phyloP scores from a whole-genome alignment of 1,140 invertebrate genomes.

The Neodiprion lecontei region DNA sequence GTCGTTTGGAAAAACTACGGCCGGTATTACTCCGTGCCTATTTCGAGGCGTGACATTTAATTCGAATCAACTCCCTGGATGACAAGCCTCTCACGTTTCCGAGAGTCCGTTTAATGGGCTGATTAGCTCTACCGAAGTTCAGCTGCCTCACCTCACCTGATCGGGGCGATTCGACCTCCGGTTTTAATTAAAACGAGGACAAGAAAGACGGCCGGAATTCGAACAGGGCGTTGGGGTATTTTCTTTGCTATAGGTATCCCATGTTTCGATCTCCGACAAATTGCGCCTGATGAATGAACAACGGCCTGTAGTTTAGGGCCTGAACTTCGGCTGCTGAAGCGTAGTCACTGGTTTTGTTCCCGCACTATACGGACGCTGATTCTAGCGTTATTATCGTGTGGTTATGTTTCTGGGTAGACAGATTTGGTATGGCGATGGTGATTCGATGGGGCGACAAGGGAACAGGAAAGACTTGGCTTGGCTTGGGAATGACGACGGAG shows the following conservation, averaged over 20 bases:
- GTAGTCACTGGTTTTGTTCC: too few species aligned
- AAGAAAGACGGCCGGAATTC: slow-evolving; percentile 36
- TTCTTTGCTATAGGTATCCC: neutral
- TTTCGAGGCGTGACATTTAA: neutral
- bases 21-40: neutral
- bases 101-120: neutral
- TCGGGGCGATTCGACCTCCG: slow-evolving; percentile 24
- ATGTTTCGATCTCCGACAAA: too few species aligned
- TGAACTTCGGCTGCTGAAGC: too few species aligned
- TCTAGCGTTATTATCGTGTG: too few species aligned
- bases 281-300: too few species aligned
- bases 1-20: neutral
- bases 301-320: too few species aligned
- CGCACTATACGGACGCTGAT: too few species aligned
- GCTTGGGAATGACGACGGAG: too few species aligned
- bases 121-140: neutral
- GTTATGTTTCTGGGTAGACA: too few species aligned
- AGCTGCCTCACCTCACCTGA: neutral
- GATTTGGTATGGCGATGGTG: too few species aligned
- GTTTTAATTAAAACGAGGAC: slow-evolving; percentile 41
- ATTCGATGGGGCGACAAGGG: too few species aligned
- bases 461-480: too few species aligned
- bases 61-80: neutral
- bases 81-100: neutral
- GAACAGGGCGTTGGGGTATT: slow-evolving; percentile 23